Evolutionary conservation across 64 coral and sea anemone species (phyloP).

Genomic region (Astreopora myriophthalma): DNA sequence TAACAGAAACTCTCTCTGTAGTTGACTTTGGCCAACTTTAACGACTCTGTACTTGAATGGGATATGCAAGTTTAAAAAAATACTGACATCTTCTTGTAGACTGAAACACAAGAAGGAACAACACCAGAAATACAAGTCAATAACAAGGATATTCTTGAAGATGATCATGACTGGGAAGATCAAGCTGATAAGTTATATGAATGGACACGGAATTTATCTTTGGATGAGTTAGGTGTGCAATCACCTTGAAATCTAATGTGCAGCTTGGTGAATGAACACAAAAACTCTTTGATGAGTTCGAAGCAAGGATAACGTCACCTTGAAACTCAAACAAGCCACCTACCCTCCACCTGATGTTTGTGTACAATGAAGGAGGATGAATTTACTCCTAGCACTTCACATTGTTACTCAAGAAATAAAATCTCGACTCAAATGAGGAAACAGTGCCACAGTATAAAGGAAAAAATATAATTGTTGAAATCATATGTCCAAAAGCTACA

Average conservation of each 20-base stretch:
- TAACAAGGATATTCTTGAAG: constrained; percentile 75
- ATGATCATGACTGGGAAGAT: constrained; percentile 81
- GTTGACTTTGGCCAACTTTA: no score
- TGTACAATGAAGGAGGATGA: not conserved
- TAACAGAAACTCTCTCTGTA: no score
- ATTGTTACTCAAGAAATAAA: not conserved
- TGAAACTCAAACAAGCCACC: not conserved
- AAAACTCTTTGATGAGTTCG: not conserved
- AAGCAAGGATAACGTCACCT: not conserved
- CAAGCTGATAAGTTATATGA: constrained; percentile 97
- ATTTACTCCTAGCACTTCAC: not conserved
- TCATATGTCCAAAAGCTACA: no score
- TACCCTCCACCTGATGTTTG: not conserved
- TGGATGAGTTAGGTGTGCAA: constrained; percentile 79
- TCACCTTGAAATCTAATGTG: constrained; percentile 34
- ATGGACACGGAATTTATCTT: constrained; percentile 93
- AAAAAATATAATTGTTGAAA: no score
- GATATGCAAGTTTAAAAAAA: not conserved
- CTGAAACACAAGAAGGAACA: not conserved
- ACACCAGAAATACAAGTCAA: not conserved
- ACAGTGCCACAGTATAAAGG: no score
- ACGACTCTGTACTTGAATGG: no score
- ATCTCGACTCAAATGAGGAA: not conserved
- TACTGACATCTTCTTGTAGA: not conserved
- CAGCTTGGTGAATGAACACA: not conserved